Percentiles rank a stretch among this genome's conserved stretches.
Evolutionary conservation across 1,140 invertebrate species (phyloP).

Genomic region (Heliconius congener): DNA sequence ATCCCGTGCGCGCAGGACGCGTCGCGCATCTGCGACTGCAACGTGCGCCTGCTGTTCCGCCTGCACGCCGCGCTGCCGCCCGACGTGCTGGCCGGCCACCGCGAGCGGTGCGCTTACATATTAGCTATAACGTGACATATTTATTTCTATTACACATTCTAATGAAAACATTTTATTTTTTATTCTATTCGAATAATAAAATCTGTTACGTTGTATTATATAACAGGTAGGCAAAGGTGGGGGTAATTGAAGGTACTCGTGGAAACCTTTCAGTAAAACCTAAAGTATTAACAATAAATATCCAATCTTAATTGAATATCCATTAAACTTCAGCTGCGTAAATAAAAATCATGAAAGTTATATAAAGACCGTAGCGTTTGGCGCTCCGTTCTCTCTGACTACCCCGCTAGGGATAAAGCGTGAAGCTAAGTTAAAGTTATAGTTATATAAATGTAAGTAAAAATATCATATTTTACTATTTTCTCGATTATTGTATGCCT

Average conservation of each 20-base stretch:
- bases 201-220: background rate
- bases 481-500: background rate
- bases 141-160: no score
- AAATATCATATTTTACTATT: background rate
- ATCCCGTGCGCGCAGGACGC: constrained; percentile 99
- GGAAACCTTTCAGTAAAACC: constrained; percentile 11
- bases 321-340: background rate
- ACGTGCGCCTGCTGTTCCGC: constrained; percentile 97
- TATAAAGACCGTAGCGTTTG: no score
- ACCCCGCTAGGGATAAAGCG: no score
- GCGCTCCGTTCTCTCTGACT: no score
- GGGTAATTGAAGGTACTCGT: constrained; percentile 4
- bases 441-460: background rate
- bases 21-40: constrained; percentile 97
- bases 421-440: background rate
- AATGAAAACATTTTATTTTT: background rate
- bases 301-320: background rate
- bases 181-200: background rate
- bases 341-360: background rate
- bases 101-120: constrained; percentile 79
- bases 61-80: constrained; percentile 95
- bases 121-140: no score
- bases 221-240: background rate
- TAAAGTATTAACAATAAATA: constrained; percentile 9
- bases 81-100: constrained; percentile 94